Percentiles rank a stretch among this genome's conserved stretches.
Evolutionary conservation across 2,113 vertebrate species (phyloP).

Genomic region (Plecturocebus donacophilus): DNA sequence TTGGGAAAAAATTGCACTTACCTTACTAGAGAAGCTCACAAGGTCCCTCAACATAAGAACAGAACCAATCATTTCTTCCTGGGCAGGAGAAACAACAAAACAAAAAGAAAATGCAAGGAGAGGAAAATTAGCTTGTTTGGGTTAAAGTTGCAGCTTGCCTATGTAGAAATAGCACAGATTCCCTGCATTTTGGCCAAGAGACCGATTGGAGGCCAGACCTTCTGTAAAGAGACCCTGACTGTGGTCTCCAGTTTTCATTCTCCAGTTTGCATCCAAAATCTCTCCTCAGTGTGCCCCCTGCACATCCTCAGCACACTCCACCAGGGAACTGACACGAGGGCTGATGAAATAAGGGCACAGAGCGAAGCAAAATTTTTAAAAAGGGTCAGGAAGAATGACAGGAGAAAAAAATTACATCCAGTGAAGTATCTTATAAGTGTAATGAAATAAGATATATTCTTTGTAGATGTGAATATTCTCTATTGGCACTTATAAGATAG

Average conservation of each 20-base stretch:
- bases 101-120: too few relatives aligned
- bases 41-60: slow-evolving; percentile 84
- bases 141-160: neutral
- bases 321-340: accelerated
- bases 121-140: neutral
- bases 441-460: too few relatives aligned
- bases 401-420: neutral
- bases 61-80: slow-evolving; percentile 82
- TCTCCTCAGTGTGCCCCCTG: neutral
- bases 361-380: neutral
- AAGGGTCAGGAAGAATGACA: neutral
- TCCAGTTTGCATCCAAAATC: neutral
- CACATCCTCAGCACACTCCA: neutral
- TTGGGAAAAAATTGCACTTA: slow-evolving; percentile 46
- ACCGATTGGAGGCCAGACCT: accelerated
- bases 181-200: neutral
- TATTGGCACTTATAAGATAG: neutral
- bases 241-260: neutral
- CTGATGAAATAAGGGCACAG: neutral
- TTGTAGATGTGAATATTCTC: neutral
- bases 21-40: slow-evolving; percentile 82
- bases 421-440: neutral
- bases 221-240: neutral
- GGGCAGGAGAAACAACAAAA: neutral
- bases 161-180: neutral